phyloP scores from a whole-genome alignment of 1,140 invertebrate species.

The Gryon sp. region DNA sequence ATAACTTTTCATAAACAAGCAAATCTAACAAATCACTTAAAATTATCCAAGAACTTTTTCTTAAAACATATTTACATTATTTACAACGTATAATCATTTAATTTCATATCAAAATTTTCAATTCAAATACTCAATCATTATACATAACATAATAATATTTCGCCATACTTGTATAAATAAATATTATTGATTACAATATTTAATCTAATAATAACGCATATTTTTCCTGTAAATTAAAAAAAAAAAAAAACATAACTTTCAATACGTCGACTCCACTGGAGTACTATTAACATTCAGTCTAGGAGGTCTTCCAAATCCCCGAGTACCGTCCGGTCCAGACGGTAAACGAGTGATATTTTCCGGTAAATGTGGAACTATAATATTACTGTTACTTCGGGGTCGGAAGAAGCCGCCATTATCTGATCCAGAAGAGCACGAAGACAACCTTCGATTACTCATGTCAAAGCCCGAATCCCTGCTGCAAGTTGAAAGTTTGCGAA shows the following conservation, averaged over 20 bases:
- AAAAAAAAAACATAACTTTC: conserved; percentile 7
- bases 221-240: too few species aligned
- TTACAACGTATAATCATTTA: too few species aligned
- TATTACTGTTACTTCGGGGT: conserved; percentile 80
- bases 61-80: too few species aligned
- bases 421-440: conserved; percentile 71
- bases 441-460: conserved; percentile 65
- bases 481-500: conserved; percentile 80
- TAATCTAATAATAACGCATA: neutral
- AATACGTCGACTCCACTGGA: conserved; percentile 42
- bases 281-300: conserved; percentile 52
- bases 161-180: too few species aligned
- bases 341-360: conserved; percentile 89
- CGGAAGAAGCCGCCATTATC: conserved; percentile 71
- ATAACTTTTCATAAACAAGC: too few species aligned
- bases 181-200: too few species aligned
- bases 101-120: too few species aligned
- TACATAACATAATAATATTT: too few species aligned
- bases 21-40: too few species aligned
- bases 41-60: too few species aligned
- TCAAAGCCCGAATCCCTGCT: conserved; percentile 78
- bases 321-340: conserved; percentile 90
- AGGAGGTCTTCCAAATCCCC: conserved; percentile 83
- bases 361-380: conserved; percentile 77
- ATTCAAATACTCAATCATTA: too few species aligned